Percentiles rank a stretch among this genome's conserved stretches.
These are phyloP conservation scores for Cygnus olor DNA, from an alignment of 2,797 vertebrate species.

Conservation along the genomic window DNA sequence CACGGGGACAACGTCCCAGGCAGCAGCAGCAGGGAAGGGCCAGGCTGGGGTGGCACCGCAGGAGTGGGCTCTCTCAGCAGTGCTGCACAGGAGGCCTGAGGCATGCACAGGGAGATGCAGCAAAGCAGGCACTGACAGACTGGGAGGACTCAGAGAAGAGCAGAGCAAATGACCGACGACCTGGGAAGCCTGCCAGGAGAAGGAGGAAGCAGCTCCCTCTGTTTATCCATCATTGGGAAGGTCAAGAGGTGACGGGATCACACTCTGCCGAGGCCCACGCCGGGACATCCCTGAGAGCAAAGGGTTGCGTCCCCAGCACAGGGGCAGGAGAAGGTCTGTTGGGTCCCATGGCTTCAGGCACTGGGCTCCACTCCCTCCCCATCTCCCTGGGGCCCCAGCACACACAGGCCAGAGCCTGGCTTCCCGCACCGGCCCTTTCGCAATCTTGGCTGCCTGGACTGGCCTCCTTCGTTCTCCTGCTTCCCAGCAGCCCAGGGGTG, in stretches of 20 bases:
- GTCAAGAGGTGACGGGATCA: neutral
- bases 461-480: neutral
- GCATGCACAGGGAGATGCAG: rapidly evolving
- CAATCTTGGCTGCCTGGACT: neutral
- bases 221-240: conserved; percentile 47
- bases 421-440: neutral
- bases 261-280: neutral
- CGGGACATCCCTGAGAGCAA: neutral
- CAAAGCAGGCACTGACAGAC: neutral
- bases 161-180: neutral
- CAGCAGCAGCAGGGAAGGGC: neutral
- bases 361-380: neutral
- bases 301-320: neutral
- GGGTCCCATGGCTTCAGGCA: conserved; percentile 11
- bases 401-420: neutral
- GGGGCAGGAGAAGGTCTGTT: conserved; percentile 20
- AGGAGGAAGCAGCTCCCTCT: conserved; percentile 46
- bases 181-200: conserved; percentile 35
- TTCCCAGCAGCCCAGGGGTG: neutral
- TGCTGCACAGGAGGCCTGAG: neutral
- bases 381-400: neutral
- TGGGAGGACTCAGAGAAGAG: neutral
- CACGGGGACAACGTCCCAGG: neutral
- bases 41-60: rapidly evolving
- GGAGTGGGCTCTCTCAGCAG: neutral